Evolutionary conservation across 2,113 vertebrate genomes (phyloP).

Genomic region (Scomber colias): DNA sequence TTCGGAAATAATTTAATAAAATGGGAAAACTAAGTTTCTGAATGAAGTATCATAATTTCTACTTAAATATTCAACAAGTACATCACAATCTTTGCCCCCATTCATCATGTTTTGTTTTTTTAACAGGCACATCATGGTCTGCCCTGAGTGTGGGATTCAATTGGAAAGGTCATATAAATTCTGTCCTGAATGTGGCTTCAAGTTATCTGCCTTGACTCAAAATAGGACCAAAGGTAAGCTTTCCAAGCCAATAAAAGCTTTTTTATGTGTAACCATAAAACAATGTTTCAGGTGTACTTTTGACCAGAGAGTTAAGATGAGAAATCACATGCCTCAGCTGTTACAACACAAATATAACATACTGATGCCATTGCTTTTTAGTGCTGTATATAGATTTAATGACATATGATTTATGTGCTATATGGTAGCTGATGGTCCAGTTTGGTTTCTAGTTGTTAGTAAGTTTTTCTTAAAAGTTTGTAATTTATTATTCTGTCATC

Average conservation of each 20-base stretch:
- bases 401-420: no score
- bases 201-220: constrained; percentile 9
- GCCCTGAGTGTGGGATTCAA: constrained; percentile 18
- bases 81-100: neutral
- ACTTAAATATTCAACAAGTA: accelerated
- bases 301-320: no score
- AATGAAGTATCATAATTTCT: neutral
- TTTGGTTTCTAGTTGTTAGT: no score
- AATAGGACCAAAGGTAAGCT: constrained; percentile 11
- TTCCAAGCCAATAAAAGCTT: neutral
- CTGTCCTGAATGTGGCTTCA: constrained; percentile 46
- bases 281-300: no score
- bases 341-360: no score
- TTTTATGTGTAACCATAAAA: no score
- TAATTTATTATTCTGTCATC: neutral
- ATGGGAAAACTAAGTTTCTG: neutral
- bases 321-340: no score
- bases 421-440: no score
- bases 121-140: constrained; percentile 45
- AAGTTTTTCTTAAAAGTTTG: no score
- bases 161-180: constrained; percentile 15
- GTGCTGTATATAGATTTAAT: no score
- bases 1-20: neutral
- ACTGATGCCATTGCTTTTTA: no score
- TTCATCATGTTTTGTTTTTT: neutral